Conservation (phyloP, 2,888 invertebrate genomes). For the Melanostoma mellinum region DNA sequence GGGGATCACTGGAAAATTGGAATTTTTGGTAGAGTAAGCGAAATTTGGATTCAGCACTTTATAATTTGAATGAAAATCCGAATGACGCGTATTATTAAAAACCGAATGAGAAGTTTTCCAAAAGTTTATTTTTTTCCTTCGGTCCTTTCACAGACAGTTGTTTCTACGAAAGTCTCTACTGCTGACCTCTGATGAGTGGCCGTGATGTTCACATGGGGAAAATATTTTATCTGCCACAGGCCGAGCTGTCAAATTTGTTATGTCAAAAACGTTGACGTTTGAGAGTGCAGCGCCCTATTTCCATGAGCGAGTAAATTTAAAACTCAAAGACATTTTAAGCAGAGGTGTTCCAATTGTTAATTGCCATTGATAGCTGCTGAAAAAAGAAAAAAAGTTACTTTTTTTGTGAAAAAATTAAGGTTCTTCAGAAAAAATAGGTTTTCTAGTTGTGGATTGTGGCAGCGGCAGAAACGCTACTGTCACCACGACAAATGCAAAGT, state of each 20-base stretch:
- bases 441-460: too few relatives aligned
- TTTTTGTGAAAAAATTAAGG: too few relatives aligned
- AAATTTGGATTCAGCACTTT: slow-evolving; percentile 42
- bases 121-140: slow-evolving; percentile 22
- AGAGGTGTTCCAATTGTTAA: too few relatives aligned
- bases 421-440: too few relatives aligned
- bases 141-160: slow-evolving; percentile 39
- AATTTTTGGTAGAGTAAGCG: slow-evolving; percentile 6
- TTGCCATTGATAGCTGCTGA: too few relatives aligned
- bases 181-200: slow-evolving; percentile 41
- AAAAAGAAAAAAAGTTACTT: too few relatives aligned
- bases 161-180: slow-evolving; percentile 40
- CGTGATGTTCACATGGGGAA: slow-evolving; percentile 61
- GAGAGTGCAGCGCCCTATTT: neutral
- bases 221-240: slow-evolving; percentile 41
- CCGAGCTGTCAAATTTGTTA: slow-evolving; percentile 4
- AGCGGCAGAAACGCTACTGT: too few relatives aligned
- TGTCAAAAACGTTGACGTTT: slow-evolving; percentile 26
- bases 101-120: slow-evolving; percentile 34
- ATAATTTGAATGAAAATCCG: slow-evolving; percentile 25
- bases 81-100: slow-evolving; percentile 35
- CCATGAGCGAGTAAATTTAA: too few relatives aligned
- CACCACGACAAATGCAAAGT: too few relatives aligned
- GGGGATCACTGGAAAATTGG: slow-evolving; percentile 39
- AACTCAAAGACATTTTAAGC: too few relatives aligned